phyloP scores from a whole-genome alignment of 2,797 vertebrate genomes.

The Ctenosaura bakeri region DNA sequence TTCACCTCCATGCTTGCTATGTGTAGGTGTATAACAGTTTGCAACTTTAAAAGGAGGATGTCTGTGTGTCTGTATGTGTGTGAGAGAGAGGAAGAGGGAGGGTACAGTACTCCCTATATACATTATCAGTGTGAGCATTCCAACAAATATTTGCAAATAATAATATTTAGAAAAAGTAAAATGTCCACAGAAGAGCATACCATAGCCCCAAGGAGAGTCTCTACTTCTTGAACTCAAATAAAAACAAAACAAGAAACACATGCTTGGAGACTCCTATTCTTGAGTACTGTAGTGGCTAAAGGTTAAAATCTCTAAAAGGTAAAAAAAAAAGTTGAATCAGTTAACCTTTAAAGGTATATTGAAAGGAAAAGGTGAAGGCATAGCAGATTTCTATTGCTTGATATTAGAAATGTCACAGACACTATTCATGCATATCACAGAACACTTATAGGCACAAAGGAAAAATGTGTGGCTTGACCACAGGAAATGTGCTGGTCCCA shows the following conservation, averaged over 20 bases:
- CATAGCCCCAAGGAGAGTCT: background rate
- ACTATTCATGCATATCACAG: too few species aligned
- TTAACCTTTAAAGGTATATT: slow-evolving; percentile 2
- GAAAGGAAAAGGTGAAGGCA: background rate
- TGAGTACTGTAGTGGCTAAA: background rate
- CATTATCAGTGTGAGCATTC: too few species aligned
- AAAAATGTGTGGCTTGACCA: background rate
- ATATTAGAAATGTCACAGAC: background rate
- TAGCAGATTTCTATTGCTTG: background rate
- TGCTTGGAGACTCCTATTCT: background rate
- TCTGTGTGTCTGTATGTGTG: too few species aligned
- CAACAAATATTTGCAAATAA: background rate
- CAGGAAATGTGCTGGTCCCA: background rate
- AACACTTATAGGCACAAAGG: background rate
- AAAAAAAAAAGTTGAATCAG: too few species aligned
- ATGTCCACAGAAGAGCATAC: background rate
- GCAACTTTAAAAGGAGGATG: background rate
- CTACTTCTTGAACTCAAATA: background rate
- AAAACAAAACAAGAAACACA: too few species aligned
- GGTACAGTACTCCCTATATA: too few species aligned
- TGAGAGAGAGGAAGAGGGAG: background rate
- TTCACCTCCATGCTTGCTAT: background rate
- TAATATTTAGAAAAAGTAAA: background rate
- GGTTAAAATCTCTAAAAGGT: background rate
- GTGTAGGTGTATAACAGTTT: background rate